Base-by-base conservation (phyloP, 2,888 invertebrate genomes). In the Apodemia mormo region DNA sequence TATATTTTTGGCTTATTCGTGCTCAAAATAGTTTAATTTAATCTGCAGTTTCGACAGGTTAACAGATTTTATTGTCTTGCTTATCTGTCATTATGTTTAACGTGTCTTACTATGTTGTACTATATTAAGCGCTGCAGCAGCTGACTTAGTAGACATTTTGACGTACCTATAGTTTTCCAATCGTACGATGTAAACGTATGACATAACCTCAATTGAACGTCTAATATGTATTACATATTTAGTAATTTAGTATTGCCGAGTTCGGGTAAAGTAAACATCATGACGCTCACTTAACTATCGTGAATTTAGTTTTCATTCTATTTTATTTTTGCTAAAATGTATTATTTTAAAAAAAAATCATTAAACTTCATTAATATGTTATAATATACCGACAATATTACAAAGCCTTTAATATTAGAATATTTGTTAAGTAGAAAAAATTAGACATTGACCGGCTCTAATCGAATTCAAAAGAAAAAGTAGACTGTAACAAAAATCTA, bases 201-300 rank as follows among this genome's bases (percentile, higher is more conserved):
- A 64, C 61, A 64, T 64, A 64, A 64, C 61, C 61, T 64, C 61
- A 64, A 64, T 37, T 64, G n/a, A 33, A 64, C 33, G 12, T 64
- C 14, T 37, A 64, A 64, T 54, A 54, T 12, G 10, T n/a, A 64
- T 64, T 12, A 37, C 7, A 7, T 7, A 22, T 64, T 58, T 64
- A n/a, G n/a, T 64, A 37, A 64, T 14, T 37, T 64, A 64, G 61
- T 64, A 64, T 52, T 64, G 33, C 61, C 33, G 61, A 33, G 61
- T 37, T 33, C 61, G 61, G 33, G 14, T 33, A 9, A n/a, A 22
- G 52, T 14, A 1, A 2, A 12, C 58, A 61, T 7, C 30, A 12
- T 49, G 49, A 14, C 30, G 61, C 14, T 14, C 7, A 29, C 12
- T 61, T 5, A 6, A 33, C 33, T 33, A 4, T 61, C 33, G 30